Evolutionary conservation across 1,140 invertebrate species (phyloP), one percentile per base, ranked within the genome.

Genomic region (Daktulosphaira vitifoliae): DNA sequence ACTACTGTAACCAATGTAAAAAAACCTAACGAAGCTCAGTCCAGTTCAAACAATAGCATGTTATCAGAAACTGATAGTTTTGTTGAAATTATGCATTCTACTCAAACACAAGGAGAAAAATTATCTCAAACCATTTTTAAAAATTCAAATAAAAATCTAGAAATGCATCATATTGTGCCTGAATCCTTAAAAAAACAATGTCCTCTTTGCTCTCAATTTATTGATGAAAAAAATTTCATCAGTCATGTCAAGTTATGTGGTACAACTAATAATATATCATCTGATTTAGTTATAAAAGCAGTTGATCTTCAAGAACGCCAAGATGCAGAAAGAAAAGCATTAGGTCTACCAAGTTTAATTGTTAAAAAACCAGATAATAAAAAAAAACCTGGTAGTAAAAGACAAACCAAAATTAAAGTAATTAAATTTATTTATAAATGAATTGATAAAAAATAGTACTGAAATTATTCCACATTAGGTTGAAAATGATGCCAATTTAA

Each of bases 221-320:
- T 67, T 25, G 29, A 54, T 50, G 9, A 6, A 6, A 59, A 38
- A 11, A 48, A 59, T 49, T 66, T 66, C 3, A 52, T 67, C 15
- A 59, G 70, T n/a, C 79, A 80, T 68, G 73, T 76, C 62, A 80
- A 80, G 70, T 72, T 67, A 46, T 80, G 79, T 71, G 78, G 77
- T 4, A 46, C 67, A 9, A 77, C 76, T 66, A 73, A 78, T 69
- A 78, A 77, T 39, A 59, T 78, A 11, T 72, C 78, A 0, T 75
- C 74, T 6, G 72, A 74, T 62, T 72, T 76, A 54, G 70, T 79
- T 20, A 70, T 79, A 25, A 71, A 74, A 69, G 78, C 76, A 13
- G 68, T 77, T 20, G 69, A 76, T 65, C 68, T 80, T 16, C 78
- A 79, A 68, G 72, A 78, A 65, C 74, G 74, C 22, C 78, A 79